phyloP scores from a whole-genome alignment of 2,113 vertebrate genomes.

The Gadus macrocephalus region DNA sequence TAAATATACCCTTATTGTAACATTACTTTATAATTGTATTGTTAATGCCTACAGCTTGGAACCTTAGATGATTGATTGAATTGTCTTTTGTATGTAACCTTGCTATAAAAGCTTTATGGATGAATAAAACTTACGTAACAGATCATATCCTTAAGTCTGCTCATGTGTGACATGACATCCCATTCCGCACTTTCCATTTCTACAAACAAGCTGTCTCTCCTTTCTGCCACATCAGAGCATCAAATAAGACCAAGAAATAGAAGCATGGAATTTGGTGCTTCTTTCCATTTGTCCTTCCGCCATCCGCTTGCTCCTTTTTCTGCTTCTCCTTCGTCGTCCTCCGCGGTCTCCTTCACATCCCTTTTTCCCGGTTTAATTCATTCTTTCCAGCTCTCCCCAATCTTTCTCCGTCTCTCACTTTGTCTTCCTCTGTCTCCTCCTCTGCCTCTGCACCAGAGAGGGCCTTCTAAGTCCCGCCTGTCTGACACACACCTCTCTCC shows the following conservation, averaged over 20 bases:
- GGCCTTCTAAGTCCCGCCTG: not conserved
- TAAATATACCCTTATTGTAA: too few species aligned
- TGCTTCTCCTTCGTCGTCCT: not conserved
- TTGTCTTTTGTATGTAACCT: too few species aligned
- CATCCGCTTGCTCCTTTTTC: not conserved
- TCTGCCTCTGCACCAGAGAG: slow-evolving; percentile 19
- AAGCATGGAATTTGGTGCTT: not conserved
- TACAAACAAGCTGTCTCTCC: slow-evolving; percentile 14
- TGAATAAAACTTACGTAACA: not conserved
- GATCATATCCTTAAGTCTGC: slow-evolving; percentile 1
- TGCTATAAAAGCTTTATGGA: too few species aligned
- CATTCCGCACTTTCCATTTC: not conserved
- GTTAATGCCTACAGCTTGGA: too few species aligned
- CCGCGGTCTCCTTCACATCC: too few species aligned
- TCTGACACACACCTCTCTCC: not conserved
- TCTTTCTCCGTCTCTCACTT: not conserved
- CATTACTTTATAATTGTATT: too few species aligned
- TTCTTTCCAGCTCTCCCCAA: not conserved
- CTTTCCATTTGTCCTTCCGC: slow-evolving; percentile 16
- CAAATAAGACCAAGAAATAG: slow-evolving; percentile 18
- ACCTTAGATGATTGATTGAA: too few species aligned
- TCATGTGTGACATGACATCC: not conserved
- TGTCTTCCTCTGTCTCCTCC: not conserved
- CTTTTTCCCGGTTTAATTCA: too few species aligned
- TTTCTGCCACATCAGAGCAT: slow-evolving; percentile 1